Evolutionary conservation across 2,113 vertebrate genomes (phyloP).

Genomic region (Calyptomena viridis): DNA sequence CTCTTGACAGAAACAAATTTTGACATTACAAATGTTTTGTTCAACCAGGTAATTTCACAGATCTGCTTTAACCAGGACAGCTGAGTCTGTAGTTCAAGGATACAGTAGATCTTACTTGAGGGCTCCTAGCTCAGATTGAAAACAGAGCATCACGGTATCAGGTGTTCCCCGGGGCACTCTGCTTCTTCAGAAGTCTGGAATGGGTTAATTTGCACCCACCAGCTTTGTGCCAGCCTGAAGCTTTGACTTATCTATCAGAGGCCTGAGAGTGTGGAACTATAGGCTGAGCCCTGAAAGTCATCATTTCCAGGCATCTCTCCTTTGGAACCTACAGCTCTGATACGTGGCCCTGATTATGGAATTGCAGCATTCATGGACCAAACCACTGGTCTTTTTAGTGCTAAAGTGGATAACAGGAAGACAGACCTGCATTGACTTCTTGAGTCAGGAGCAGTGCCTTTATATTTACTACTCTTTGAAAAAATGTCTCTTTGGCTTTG

Average conservation of each 20-base stretch:
- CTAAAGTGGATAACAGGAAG: neutral
- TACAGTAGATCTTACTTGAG: neutral
- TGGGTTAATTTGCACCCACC: neutral
- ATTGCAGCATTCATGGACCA: neutral
- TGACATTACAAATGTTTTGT: neutral
- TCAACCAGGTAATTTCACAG: neutral
- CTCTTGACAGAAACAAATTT: neutral
- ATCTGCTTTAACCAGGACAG: neutral
- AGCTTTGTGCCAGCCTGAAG: neutral
- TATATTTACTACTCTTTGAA: neutral
- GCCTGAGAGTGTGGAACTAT: neutral
- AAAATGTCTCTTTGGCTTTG: neutral
- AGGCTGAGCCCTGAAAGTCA: neutral
- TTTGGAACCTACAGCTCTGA: neutral
- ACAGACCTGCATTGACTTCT: neutral
- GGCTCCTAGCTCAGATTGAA: neutral
- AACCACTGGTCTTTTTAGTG: neutral
- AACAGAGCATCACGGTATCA: neutral
- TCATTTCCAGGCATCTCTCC: neutral
- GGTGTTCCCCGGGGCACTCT: neutral
- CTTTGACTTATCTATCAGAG: neutral
- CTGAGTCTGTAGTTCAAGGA: neutral
- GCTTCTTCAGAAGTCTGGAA: neutral
- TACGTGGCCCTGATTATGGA: too few species aligned
- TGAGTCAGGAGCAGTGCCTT: rapidly evolving